Evolutionary conservation across 1,140 invertebrate species (phyloP).

Genomic region (Sarcophaga peregrina): DNA sequence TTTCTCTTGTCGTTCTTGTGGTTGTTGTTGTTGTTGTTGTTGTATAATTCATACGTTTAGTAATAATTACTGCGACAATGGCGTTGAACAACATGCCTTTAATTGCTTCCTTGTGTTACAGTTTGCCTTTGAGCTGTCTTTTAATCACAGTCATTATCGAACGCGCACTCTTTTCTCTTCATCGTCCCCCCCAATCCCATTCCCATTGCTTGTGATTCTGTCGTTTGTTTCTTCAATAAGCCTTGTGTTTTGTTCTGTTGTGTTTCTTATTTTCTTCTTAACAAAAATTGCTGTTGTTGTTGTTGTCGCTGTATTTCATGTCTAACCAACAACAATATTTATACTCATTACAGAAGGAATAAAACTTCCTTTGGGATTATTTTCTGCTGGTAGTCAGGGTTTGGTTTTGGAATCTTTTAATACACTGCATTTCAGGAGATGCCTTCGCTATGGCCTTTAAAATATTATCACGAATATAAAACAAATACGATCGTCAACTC

Average conservation of each 20-base stretch:
- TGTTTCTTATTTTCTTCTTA: conserved; percentile 3
- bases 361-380: not conserved
- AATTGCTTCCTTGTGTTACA: conserved; percentile 40
- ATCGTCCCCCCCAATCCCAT: no score
- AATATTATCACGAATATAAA: no score
- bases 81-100: conserved; percentile 40
- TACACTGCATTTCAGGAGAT: no score
- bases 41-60: conserved; percentile 37
- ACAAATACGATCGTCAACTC: no score
- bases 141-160: conserved; percentile 41
- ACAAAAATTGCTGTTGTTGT: not conserved
- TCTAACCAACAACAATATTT: conserved; percentile 17
- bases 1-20: not conserved
- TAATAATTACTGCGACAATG: conserved; percentile 40
- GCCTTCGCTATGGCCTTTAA: no score
- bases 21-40: not conserved
- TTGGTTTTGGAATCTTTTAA: not conserved
- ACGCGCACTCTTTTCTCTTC: conserved; percentile 21
- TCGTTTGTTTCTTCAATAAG: not conserved
- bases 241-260: not conserved
- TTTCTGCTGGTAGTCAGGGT: conserved; percentile 6
- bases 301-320: not conserved
- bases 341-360: conserved; percentile 18
- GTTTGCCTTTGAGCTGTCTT: conserved; percentile 38
- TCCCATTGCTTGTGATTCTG: not conserved